Conservation (phyloP, 2,888 invertebrate genomes). For the Acleris laterana region DNA sequence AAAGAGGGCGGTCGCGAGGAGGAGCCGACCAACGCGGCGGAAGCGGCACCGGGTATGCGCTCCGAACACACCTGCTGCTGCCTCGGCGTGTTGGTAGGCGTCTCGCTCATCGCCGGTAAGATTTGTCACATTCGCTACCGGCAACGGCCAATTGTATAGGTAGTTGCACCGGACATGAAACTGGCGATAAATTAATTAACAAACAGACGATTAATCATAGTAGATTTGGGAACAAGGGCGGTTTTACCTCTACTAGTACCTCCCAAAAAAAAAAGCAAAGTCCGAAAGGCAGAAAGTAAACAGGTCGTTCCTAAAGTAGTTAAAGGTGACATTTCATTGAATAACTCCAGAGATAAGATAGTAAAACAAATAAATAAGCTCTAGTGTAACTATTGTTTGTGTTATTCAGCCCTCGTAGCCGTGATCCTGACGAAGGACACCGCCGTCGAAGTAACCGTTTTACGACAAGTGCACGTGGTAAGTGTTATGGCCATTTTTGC, state of each 20-base stretch:
- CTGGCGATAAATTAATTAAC: too few relatives aligned
- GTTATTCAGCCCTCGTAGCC: constrained; percentile 76
- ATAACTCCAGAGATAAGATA: not conserved
- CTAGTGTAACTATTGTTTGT: constrained; percentile 4
- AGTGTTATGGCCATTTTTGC: constrained; percentile 43
- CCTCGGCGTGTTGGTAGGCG: constrained; percentile 81
- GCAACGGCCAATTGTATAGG: too few relatives aligned
- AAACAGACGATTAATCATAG: too few relatives aligned
- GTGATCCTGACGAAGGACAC: constrained; percentile 78
- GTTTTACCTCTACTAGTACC: too few relatives aligned
- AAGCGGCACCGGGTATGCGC: constrained; percentile 68
- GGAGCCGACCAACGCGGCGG: constrained; percentile 75
- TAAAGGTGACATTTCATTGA: too few relatives aligned
- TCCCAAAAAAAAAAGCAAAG: too few relatives aligned
- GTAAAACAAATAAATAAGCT: not conserved
- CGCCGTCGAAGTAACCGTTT: constrained; percentile 71
- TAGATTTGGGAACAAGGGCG: too few relatives aligned
- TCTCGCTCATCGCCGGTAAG: constrained; percentile 81
- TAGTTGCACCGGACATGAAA: too few relatives aligned
- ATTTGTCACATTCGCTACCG: too few relatives aligned
- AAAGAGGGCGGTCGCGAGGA: constrained; percentile 81
- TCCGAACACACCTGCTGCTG: constrained; percentile 81
- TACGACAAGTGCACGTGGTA: constrained; percentile 81
- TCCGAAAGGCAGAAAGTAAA: too few relatives aligned
- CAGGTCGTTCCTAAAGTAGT: too few relatives aligned